phyloP scores from a whole-genome alignment of 2,888 invertebrate species.

The Agrochola lota region DNA sequence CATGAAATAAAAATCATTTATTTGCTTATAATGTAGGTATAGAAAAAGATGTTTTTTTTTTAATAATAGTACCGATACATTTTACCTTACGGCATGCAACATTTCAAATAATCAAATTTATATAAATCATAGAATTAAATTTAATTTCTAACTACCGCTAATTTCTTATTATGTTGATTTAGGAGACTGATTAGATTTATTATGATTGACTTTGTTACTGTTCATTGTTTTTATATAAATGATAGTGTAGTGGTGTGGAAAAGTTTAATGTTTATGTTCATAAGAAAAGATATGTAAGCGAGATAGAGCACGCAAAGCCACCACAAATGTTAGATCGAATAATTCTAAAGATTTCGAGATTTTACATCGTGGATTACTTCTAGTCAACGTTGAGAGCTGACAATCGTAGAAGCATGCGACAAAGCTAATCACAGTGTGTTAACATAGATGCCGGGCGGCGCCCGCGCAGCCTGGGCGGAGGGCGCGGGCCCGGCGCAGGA shows the following conservation, averaged over 20 bases:
- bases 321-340: background rate
- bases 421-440: background rate
- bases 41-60: too few species aligned
- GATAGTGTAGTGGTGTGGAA: background rate
- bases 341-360: background rate
- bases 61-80: too few species aligned
- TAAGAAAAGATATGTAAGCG: background rate
- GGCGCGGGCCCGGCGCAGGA: slow-evolving; percentile 33
- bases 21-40: too few species aligned
- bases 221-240: background rate
- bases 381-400: background rate
- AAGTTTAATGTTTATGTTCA: background rate
- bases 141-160: too few species aligned
- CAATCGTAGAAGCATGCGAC: background rate
- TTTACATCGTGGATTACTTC: background rate
- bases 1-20: too few species aligned
- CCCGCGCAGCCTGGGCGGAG: slow-evolving; percentile 67
- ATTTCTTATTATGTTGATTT: too few species aligned
- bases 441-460: slow-evolving; percentile 76
- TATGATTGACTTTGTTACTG: background rate
- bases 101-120: too few species aligned
- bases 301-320: background rate
- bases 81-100: too few species aligned
- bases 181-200: background rate
- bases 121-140: too few species aligned